Evolutionary conservation across 1,140 invertebrate genomes (phyloP).

Genomic region (Caenorhabditis inopinata): DNA sequence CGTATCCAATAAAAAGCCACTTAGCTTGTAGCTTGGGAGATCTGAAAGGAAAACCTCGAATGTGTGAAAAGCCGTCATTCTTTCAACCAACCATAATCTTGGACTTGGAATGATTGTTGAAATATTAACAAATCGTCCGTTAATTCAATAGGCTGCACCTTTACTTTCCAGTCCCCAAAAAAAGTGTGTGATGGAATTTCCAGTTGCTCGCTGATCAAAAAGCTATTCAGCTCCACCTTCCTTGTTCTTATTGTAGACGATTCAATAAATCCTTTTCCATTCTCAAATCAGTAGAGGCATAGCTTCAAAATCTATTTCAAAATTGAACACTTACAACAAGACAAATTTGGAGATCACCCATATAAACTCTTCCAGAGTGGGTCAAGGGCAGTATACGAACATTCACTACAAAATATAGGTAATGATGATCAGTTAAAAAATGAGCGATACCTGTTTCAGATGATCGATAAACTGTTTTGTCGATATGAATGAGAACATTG

Average conservation of each 20-base stretch:
- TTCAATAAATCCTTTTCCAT: slow-evolving; percentile 8
- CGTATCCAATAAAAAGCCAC: neutral
- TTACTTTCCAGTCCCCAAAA: neutral
- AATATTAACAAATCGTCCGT: neutral
- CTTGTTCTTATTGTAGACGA: neutral
- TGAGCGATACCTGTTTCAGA: neutral
- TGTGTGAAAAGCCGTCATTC: too few relatives aligned
- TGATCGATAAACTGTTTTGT: neutral
- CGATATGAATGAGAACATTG: slow-evolving; percentile 15
- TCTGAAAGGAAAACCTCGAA: slow-evolving; percentile 4
- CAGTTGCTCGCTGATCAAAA: neutral
- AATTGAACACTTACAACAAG: neutral
- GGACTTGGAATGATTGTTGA: neutral
- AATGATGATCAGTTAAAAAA: too few relatives aligned
- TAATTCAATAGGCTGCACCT: neutral
- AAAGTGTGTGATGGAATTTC: slow-evolving; percentile 24
- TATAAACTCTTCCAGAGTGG: neutral
- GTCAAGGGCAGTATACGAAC: neutral
- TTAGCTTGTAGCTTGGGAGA: neutral
- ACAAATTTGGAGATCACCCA: neutral
- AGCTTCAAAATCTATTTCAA: too few relatives aligned
- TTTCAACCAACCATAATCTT: neutral
- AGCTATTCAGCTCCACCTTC: neutral
- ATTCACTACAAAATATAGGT: neutral
- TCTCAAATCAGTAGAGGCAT: neutral